Conservation (phyloP, 2,888 invertebrate genomes). For the Zygothrica quintamaculata region DNA sequence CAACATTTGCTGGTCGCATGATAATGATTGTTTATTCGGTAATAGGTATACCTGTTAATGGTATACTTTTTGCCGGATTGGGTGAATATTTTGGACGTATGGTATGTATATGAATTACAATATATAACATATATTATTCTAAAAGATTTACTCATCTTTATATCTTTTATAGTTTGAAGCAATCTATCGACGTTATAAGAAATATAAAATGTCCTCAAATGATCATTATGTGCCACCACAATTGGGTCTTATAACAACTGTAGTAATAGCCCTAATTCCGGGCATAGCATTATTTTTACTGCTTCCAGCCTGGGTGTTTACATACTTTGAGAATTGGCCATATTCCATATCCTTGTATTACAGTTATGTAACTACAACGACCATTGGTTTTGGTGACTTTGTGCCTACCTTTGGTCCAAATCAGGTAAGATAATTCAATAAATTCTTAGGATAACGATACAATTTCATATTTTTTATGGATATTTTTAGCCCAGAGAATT, state of each 20-base stretch:
- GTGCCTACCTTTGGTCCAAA: slow-evolving; percentile 88
- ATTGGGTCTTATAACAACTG: slow-evolving; percentile 91
- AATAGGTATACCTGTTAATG: slow-evolving; percentile 87
- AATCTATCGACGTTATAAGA: slow-evolving; percentile 92
- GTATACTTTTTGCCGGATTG: slow-evolving; percentile 89
- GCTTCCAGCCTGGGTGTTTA: slow-evolving; percentile 93
- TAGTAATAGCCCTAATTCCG: slow-evolving; percentile 93
- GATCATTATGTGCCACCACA: slow-evolving; percentile 88
- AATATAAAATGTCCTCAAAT: slow-evolving; percentile 87
- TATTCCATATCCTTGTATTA: slow-evolving; percentile 94
- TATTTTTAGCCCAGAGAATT: slow-evolving; percentile 83
- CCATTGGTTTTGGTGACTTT: slow-evolving; percentile 96
- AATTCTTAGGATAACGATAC: background rate
- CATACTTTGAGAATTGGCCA: slow-evolving; percentile 93
- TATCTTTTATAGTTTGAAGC: slow-evolving; percentile 91
- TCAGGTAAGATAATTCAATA: slow-evolving; percentile 71
- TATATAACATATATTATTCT: no score
- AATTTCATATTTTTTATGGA: slow-evolving; percentile 2
- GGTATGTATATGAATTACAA: slow-evolving; percentile 85
- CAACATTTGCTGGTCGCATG: slow-evolving; percentile 91
- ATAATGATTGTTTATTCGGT: slow-evolving; percentile 95
- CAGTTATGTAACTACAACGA: slow-evolving; percentile 93
- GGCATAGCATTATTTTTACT: slow-evolving; percentile 95
- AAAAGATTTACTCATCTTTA: no score
- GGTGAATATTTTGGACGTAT: slow-evolving; percentile 94